phyloP scores from a whole-genome alignment of 2,888 invertebrate genomes.

The Asteroscopus sphinx region DNA sequence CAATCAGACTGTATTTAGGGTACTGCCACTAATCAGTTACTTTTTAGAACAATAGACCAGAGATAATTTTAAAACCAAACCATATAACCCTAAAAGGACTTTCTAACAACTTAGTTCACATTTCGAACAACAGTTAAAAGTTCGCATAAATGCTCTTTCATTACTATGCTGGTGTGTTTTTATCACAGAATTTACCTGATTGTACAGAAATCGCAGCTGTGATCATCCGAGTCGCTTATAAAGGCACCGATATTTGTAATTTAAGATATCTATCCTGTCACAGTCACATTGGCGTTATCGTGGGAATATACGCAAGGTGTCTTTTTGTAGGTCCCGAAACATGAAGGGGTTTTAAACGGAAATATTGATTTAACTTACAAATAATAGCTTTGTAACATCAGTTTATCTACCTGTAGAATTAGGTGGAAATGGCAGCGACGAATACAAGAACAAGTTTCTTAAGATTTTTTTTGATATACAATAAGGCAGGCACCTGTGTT shows the following conservation, averaged over 20 bases:
- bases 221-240: constrained; percentile 11
- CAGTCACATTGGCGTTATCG: constrained; percentile 54
- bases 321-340: constrained; percentile 30
- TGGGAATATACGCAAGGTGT: constrained; percentile 75
- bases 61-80: not conserved
- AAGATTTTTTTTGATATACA: no score
- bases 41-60: not conserved
- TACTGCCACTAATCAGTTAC: constrained; percentile 1
- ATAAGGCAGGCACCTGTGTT: no score
- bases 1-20: not conserved
- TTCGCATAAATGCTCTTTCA: constrained; percentile 2
- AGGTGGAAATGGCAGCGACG: not conserved
- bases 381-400: constrained; percentile 22
- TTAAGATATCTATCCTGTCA: constrained; percentile 54
- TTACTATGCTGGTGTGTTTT: constrained; percentile 9
- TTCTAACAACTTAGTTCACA: constrained; percentile 2
- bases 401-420: constrained; percentile 26
- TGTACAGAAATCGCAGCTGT: constrained; percentile 52
- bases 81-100: not conserved
- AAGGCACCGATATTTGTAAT: constrained; percentile 51
- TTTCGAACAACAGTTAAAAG: not conserved
- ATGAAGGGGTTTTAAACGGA: constrained; percentile 54
- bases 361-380: constrained; percentile 56
- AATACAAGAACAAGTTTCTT: no score
- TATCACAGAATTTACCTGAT: constrained; percentile 35